Percentiles rank a stretch among this genome's conserved stretches.
Evolutionary conservation across 2,113 vertebrate species (phyloP).

Genomic region (Marcusenius ussheri): DNA sequence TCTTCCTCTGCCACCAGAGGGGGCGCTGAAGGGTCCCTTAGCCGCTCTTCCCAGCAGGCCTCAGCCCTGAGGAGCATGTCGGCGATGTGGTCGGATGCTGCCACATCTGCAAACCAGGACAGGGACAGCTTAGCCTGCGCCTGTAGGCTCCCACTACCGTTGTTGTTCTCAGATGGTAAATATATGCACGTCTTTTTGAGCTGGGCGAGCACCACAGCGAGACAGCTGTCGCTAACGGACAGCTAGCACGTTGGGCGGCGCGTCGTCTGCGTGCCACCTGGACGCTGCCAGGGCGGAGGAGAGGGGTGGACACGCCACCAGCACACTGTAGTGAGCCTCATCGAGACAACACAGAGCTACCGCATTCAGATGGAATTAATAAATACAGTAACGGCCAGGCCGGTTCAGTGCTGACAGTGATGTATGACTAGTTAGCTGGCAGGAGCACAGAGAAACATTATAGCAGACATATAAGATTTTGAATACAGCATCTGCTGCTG

Average conservation of each 20-base stretch:
- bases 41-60: conserved; percentile 68
- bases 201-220: not conserved
- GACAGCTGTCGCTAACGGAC: not conserved
- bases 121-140: not conserved
- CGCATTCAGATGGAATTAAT: not conserved
- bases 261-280: not conserved
- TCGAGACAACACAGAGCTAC: conserved; percentile 19
- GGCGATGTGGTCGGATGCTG: conserved; percentile 72
- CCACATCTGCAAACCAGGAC: conserved; percentile 61
- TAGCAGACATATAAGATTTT: not conserved
- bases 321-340: conserved; percentile 36
- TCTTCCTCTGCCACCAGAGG: conserved; percentile 62
- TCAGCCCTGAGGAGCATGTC: conserved; percentile 78
- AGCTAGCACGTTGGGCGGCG: not conserved
- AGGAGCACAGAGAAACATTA: conserved; percentile 21
- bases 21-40: conserved; percentile 53
- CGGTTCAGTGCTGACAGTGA: not conserved
- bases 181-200: not conserved
- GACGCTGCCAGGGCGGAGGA: not conserved
- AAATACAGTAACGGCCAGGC: not conserved
- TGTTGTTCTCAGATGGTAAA: not conserved
- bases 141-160: not conserved
- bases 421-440: not conserved
- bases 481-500: not conserved
- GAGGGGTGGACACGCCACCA: not conserved